A percentile compares a stretch with the other conserved stretches of the same genome.
These are phyloP conservation scores for Galendromus occidentalis DNA, from an alignment of 1,140 invertebrate species.

Conservation along the genomic window DNA sequence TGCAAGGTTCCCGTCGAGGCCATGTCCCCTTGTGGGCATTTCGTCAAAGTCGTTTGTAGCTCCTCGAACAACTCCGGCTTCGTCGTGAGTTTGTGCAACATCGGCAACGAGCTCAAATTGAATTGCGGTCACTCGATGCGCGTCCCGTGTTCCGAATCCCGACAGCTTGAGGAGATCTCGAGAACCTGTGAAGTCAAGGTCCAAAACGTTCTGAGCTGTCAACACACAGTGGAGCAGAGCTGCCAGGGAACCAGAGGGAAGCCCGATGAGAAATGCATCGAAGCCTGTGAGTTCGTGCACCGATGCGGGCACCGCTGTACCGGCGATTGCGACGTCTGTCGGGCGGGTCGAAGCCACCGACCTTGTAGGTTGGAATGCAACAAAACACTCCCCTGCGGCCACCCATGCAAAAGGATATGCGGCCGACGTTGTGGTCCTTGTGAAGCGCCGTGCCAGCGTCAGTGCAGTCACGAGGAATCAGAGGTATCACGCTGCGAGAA, in stretches of 20 bases:
- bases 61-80: no score
- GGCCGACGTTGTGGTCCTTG: slow-evolving; percentile 17
- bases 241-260: background rate
- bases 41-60: no score
- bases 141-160: background rate
- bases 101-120: no score
- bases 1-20: no score
- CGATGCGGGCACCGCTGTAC: slow-evolving; percentile 33
- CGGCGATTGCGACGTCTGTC: slow-evolving; percentile 16
- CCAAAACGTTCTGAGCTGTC: background rate
- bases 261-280: slow-evolving; percentile 24
- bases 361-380: slow-evolving; percentile 24
- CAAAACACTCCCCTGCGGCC: slow-evolving; percentile 26
- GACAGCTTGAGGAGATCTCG: background rate
- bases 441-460: background rate
- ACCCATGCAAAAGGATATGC: slow-evolving; percentile 23
- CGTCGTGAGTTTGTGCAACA: no score
- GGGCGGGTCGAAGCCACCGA: slow-evolving; percentile 33
- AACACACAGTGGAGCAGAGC: background rate
- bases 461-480: no score
- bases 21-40: no score
- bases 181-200: background rate
- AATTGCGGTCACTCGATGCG: no score
- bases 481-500: no score
- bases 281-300: slow-evolving; percentile 29